A percentile compares a stretch with the other conserved stretches of the same genome.
These are phyloP conservation scores for Mizuhopecten yessoensis DNA, from an alignment of 1,140 invertebrate species.

Conservation along the genomic window DNA sequence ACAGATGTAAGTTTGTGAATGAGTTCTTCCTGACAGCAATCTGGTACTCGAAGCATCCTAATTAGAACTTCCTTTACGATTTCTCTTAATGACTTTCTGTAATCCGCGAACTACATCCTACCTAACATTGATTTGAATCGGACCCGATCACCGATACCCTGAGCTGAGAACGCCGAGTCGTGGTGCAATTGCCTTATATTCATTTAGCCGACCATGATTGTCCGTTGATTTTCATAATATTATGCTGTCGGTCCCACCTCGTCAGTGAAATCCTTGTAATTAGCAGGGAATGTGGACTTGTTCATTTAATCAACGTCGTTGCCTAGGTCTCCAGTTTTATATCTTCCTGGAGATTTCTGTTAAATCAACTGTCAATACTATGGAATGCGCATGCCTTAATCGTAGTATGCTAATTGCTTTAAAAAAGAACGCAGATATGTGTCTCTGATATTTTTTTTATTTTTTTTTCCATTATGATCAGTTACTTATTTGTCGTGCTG, in stretches of 20 bases:
- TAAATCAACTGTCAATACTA: not conserved
- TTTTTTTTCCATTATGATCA: too few species aligned
- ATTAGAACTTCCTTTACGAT: not conserved
- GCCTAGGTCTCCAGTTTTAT: not conserved
- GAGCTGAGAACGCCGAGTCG: not conserved
- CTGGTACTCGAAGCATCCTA: not conserved
- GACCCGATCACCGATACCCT: not conserved
- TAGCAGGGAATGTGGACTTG: not conserved
- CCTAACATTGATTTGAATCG: not conserved
- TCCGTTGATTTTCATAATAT: not conserved
- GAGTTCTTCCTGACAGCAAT: not conserved
- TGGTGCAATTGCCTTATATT: not conserved
- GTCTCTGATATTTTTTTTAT: too few species aligned
- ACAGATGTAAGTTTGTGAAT: not conserved
- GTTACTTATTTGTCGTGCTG: too few species aligned
- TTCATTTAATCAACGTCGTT: not conserved
- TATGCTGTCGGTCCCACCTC: not conserved
- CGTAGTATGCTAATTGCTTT: too few species aligned
- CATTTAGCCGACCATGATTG: not conserved
- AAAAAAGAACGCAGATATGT: too few species aligned
- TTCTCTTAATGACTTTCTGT: not conserved
- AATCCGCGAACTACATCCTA: not conserved
- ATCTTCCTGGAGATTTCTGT: not conserved
- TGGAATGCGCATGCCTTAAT: not conserved
- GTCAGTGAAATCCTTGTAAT: not conserved